phyloP scores from a whole-genome alignment of 2,113 vertebrate genomes.

The Tragelaphus imberbis region DNA sequence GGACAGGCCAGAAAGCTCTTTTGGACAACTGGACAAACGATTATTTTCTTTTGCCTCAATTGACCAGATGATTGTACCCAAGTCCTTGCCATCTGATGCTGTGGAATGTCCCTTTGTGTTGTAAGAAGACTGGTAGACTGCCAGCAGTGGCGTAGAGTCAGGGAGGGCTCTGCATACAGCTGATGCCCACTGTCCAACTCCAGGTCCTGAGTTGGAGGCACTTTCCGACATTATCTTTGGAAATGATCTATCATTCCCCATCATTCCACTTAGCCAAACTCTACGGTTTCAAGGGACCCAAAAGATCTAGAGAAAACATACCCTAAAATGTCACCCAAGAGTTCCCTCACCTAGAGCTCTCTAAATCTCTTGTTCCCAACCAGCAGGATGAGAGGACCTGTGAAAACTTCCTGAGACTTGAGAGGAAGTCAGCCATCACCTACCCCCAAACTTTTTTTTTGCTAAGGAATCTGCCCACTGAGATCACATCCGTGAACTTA shows the following conservation, averaged over 20 bases:
- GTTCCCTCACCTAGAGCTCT: neutral
- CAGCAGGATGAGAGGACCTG: neutral
- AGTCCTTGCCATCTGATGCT: neutral
- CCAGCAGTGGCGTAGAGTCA: neutral
- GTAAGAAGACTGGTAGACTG: neutral
- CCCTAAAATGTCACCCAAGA: neutral
- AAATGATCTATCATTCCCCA: neutral
- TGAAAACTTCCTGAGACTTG: neutral
- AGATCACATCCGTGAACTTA: neutral
- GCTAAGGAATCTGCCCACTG: neutral
- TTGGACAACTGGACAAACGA: slow-evolving; percentile 45
- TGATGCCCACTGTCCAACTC: neutral
- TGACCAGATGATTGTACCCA: slow-evolving; percentile 34
- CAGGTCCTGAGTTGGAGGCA: neutral
- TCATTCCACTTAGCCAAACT: neutral
- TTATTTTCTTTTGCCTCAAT: slow-evolving; percentile 38
- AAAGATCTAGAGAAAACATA: neutral
- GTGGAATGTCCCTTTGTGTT: neutral
- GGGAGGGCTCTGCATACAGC: neutral
- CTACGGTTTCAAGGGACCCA: neutral
- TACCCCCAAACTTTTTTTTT: neutral
- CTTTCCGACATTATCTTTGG: neutral
- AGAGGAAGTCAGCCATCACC: neutral
- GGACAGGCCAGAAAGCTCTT: slow-evolving; percentile 7
- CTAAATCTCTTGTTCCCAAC: neutral